These are phyloP conservation scores for Palythoa grandis DNA, from an alignment of 92 coral and sea anemone species.

Conservation along the genomic window DNA sequence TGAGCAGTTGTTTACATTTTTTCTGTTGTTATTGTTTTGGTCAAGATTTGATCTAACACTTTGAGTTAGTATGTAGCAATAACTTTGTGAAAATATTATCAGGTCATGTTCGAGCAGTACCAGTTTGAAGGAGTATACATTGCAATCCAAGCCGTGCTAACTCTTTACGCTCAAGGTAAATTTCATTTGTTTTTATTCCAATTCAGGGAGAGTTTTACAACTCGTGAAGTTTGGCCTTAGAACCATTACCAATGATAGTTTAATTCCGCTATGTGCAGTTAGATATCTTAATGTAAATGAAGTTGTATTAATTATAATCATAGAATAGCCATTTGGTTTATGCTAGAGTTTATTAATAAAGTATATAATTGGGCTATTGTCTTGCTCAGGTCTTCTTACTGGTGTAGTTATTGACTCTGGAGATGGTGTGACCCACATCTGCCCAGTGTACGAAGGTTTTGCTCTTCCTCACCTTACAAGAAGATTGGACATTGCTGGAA, in stretches of 20 bases:
- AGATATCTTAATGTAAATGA: no score
- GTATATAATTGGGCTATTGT: neutral
- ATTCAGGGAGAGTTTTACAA: neutral
- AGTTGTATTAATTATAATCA: no score
- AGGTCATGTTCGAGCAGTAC: conserved; percentile 99
- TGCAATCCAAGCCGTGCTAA: conserved; percentile 96
- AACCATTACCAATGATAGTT: no score
- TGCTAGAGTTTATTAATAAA: no score
- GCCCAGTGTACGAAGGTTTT: conserved; percentile 99
- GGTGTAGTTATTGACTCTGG: conserved; percentile 99
- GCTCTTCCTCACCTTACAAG: conserved; percentile 96
- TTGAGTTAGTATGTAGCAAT: neutral
- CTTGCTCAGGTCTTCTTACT: conserved; percentile 79
- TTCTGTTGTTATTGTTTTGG: neutral
- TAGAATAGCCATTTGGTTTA: no score
- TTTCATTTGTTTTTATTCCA: neutral
- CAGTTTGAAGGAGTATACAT: conserved; percentile 97
- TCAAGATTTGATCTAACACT: conserved; percentile 11
- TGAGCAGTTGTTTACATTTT: conserved; percentile 12
- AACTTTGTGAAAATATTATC: conserved; percentile 2
- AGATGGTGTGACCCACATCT: conserved; percentile 98
- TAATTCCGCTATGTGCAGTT: no score
- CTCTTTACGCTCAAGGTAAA: conserved; percentile 97
- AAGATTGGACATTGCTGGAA: conserved; percentile 94
- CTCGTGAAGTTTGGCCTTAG: no score